A percentile compares a stretch with the other conserved stretches of the same genome.
phyloP scores from a whole-genome alignment of 2,888 invertebrate genomes.

The Trisateles emortualis region DNA sequence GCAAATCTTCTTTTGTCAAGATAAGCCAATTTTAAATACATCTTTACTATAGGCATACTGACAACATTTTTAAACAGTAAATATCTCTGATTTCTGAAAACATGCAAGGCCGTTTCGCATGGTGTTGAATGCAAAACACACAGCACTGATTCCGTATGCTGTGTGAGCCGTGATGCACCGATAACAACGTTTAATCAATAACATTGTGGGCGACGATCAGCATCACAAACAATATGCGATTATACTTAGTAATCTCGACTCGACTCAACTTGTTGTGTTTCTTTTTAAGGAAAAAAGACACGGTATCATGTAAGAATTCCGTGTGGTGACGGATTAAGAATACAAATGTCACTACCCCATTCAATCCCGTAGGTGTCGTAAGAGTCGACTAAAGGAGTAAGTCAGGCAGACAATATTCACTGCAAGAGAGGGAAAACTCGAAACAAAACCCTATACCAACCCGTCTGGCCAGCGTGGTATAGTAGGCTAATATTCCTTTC shows the following conservation, averaged over 20 bases:
- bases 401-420: too few species aligned
- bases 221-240: constrained; percentile 24
- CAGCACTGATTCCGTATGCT: constrained; percentile 30
- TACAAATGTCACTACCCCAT: too few species aligned
- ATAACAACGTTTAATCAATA: constrained; percentile 35
- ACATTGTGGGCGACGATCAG: constrained; percentile 23
- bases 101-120: constrained; percentile 10
- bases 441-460: too few species aligned
- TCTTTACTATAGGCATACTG: not conserved
- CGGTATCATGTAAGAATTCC: too few species aligned
- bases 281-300: not conserved
- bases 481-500: too few species aligned
- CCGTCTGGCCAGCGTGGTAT: too few species aligned
- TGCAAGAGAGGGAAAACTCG: too few species aligned
- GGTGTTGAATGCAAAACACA: constrained; percentile 25
- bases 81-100: constrained; percentile 14
- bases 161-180: constrained; percentile 26
- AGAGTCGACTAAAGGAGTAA: too few species aligned
- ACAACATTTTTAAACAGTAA: not conserved
- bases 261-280: not conserved
- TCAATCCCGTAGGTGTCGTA: too few species aligned
- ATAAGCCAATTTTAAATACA: too few species aligned
- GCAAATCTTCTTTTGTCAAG: too few species aligned
- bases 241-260: constrained; percentile 6
- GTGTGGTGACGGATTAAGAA: too few species aligned